phyloP scores from a whole-genome alignment of 64 coral and sea anemone species.

The Stichodactyla helianthus region DNA sequence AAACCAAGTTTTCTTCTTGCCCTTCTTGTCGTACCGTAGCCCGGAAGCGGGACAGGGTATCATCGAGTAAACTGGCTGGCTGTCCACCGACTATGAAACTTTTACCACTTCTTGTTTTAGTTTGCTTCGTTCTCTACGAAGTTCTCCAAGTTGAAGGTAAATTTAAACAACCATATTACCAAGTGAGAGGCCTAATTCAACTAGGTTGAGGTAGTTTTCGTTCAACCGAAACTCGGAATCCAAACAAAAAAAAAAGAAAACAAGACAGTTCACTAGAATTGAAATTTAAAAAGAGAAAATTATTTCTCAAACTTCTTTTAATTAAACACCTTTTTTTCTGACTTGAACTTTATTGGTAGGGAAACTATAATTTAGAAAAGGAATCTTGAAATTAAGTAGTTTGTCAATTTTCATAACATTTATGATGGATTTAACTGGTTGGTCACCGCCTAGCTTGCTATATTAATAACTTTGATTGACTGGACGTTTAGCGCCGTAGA shows the following conservation, averaged over 20 bases:
- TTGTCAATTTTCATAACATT: not conserved
- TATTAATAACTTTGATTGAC: too few species aligned
- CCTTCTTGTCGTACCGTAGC: not conserved
- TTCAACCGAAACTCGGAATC: not conserved
- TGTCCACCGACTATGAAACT: not conserved
- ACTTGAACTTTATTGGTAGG: not conserved
- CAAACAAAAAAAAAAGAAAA: not conserved
- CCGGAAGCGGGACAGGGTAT: not conserved
- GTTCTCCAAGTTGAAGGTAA: constrained; percentile 14
- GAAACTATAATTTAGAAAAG: too few species aligned
- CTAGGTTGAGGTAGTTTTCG: not conserved
- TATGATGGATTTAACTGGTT: too few species aligned
- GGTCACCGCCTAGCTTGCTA: too few species aligned
- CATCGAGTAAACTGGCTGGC: not conserved
- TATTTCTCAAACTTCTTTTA: too few species aligned
- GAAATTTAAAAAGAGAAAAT: too few species aligned
- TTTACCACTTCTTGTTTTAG: not conserved
- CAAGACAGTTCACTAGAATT: not conserved
- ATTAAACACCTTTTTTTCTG: too few species aligned
- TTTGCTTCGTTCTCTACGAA: constrained; percentile 3
- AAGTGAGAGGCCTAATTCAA: not conserved
- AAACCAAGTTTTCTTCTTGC: not conserved
- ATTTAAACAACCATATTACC: not conserved
- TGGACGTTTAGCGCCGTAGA: too few species aligned
- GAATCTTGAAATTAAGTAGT: too few species aligned